Evolutionary conservation across 1,140 invertebrate genomes (phyloP).

Genomic region (Ceratosolen solmsi): DNA sequence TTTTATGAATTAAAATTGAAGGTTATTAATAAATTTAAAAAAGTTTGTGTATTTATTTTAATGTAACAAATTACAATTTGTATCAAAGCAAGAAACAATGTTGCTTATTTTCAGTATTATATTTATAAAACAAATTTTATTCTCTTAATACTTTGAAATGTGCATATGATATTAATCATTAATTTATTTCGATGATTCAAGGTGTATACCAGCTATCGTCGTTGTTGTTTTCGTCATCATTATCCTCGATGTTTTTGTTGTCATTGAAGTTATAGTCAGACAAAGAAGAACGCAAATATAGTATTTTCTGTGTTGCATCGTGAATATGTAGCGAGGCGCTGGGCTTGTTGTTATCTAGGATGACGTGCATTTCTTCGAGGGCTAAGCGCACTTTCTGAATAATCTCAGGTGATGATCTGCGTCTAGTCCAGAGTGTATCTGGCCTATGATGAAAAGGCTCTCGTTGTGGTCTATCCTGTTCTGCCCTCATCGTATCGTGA

Average conservation of each 20-base stretch:
- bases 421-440: constrained; percentile 56
- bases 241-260: background rate
- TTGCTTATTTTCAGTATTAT: background rate
- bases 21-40: too few relatives aligned
- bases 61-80: too few relatives aligned
- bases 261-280: background rate
- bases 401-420: constrained; percentile 61
- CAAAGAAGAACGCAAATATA: background rate
- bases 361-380: constrained; percentile 58
- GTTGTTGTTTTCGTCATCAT: background rate
- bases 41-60: too few relatives aligned
- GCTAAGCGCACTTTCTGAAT: constrained; percentile 58
- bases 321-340: background rate
- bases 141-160: too few relatives aligned
- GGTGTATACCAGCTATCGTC: background rate
- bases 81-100: too few relatives aligned
- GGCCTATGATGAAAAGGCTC: constrained; percentile 61
- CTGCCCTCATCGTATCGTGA: constrained; percentile 33
- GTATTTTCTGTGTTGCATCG: background rate
- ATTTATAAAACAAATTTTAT: background rate
- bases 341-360: background rate
- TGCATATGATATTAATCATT: too few relatives aligned
- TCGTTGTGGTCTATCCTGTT: constrained; percentile 22
- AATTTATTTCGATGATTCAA: background rate
- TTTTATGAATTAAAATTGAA: too few relatives aligned